Evolutionary conservation across 2,888 invertebrate species (phyloP).

Genomic region (Drosophila sordidula): DNA sequence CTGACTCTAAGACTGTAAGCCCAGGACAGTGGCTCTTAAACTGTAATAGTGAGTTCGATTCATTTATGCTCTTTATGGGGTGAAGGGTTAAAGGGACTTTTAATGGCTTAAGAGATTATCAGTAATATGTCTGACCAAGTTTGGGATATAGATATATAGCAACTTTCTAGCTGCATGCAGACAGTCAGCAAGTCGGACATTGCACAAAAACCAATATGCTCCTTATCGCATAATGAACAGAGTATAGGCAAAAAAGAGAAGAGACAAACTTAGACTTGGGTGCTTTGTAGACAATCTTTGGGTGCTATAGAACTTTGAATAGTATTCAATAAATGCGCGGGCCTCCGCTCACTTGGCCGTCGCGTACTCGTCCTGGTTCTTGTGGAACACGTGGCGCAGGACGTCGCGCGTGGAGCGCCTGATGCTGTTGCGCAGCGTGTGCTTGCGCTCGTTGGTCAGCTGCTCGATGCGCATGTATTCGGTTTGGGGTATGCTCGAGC

Average conservation of each 20-base stretch:
- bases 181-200: no score
- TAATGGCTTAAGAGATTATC: no score
- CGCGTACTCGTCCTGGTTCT: slow-evolving; percentile 82
- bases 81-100: no score
- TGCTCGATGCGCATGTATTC: slow-evolving; percentile 80
- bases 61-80: no score
- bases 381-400: slow-evolving; percentile 84
- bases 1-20: no score
- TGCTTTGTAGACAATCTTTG: slow-evolving; percentile 53
- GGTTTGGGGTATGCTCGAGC: slow-evolving; percentile 68
- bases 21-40: no score
- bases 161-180: no score
- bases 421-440: slow-evolving; percentile 82
- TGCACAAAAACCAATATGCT: background rate
- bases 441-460: slow-evolving; percentile 78
- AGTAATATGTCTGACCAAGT: no score
- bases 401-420: slow-evolving; percentile 82
- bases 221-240: background rate
- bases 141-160: no score
- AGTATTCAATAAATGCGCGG: background rate
- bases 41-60: no score
- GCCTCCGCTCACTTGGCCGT: slow-evolving; percentile 67
- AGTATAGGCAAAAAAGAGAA: background rate
- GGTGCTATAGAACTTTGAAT: slow-evolving; percentile 37
- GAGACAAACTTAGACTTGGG: background rate